Evolutionary conservation across 2,797 vertebrate genomes (phyloP).

Genomic region (Clarias laeviceps): DNA sequence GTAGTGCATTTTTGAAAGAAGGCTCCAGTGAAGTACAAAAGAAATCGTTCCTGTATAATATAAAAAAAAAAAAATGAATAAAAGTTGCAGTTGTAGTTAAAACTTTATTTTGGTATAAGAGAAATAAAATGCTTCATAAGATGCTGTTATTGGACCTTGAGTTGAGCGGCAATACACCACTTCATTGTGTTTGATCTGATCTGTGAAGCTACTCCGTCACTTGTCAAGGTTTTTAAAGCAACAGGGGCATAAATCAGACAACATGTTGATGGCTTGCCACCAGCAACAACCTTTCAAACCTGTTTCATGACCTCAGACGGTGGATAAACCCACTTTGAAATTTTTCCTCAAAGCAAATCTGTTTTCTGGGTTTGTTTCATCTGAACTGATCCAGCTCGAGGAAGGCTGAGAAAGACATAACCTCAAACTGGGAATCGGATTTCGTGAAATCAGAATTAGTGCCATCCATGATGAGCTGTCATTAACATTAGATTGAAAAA

Average conservation of each 20-base stretch:
- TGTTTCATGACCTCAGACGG: not conserved
- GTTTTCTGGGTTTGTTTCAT: not conserved
- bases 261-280: not conserved
- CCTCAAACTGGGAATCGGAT: slow-evolving; percentile 15
- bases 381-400: not conserved
- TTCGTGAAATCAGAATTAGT: slow-evolving; percentile 33
- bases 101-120: not conserved
- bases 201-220: not conserved
- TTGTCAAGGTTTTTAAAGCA: not conserved
- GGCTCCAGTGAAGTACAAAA: not conserved
- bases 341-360: not conserved
- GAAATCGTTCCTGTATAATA: too few species aligned
- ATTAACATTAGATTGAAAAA: slow-evolving; percentile 46
- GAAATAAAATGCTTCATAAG: not conserved
- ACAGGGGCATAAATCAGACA: not conserved
- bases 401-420: slow-evolving; percentile 3
- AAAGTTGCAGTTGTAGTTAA: not conserved
- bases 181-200: not conserved
- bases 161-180: not conserved
- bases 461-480: slow-evolving; percentile 17
- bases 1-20: not conserved
- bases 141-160: not conserved
- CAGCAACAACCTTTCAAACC: not conserved
- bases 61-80: not conserved
- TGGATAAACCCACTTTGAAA: not conserved